Evolutionary conservation across 2,888 invertebrate genomes (phyloP).

Genomic region (Chloromyia formosa): DNA sequence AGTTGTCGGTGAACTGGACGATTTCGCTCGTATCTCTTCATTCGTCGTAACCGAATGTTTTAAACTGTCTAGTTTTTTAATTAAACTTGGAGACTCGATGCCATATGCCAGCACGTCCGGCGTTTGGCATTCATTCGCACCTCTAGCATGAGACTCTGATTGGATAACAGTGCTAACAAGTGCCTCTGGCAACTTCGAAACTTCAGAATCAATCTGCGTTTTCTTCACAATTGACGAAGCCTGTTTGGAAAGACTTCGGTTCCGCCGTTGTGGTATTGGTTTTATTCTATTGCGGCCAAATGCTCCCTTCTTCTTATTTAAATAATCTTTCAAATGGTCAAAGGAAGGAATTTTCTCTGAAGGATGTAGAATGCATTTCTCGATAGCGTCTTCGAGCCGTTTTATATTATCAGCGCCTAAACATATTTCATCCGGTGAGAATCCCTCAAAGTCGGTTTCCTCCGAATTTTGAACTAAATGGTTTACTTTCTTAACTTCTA

Average conservation of each 20-base stretch:
- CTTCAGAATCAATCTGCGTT: too few relatives aligned
- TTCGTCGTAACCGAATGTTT: too few relatives aligned
- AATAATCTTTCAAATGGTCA: neutral
- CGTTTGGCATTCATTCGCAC: too few relatives aligned
- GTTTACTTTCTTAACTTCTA: neutral
- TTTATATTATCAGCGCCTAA: neutral
- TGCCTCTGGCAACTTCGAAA: too few relatives aligned
- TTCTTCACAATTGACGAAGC: too few relatives aligned
- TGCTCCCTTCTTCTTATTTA: neutral
- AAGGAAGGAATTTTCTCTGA: constrained; percentile 15
- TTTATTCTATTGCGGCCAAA: neutral
- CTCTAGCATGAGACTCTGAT: too few relatives aligned
- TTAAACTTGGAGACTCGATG: too few relatives aligned
- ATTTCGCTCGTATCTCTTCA: too few relatives aligned
- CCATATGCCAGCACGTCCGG: too few relatives aligned
- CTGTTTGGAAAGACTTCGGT: neutral
- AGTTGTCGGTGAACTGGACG: too few relatives aligned
- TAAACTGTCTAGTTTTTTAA: too few relatives aligned
- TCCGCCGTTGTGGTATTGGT: neutral
- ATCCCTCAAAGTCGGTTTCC: neutral
- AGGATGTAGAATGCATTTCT: neutral
- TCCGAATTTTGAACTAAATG: neutral
- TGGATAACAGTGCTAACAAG: too few relatives aligned
- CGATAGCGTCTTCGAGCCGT: neutral
- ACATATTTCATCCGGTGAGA: neutral